phyloP scores from a whole-genome alignment of 1,140 invertebrate genomes.

The Drosophila bipectinata region DNA sequence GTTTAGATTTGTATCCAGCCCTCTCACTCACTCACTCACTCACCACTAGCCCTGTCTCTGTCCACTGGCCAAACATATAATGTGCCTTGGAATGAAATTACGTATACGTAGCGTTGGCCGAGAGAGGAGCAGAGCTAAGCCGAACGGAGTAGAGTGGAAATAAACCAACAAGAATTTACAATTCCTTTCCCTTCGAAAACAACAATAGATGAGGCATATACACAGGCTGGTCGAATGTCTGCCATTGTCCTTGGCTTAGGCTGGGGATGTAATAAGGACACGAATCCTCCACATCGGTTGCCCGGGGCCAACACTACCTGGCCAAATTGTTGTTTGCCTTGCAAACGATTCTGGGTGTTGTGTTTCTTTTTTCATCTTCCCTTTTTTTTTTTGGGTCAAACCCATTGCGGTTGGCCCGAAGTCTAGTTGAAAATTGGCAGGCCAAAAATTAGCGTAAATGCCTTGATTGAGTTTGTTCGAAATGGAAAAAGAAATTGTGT shows the following conservation, averaged over 20 bases:
- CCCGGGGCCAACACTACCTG: slow-evolving; percentile 12
- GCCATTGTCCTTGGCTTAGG: slow-evolving; percentile 16
- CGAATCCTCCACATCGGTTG: slow-evolving; percentile 10
- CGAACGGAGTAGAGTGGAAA: slow-evolving; percentile 10
- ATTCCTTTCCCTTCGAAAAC: slow-evolving; percentile 19
- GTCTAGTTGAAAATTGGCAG: slow-evolving; percentile 31
- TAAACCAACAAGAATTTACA: slow-evolving; percentile 41
- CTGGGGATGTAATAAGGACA: slow-evolving; percentile 3
- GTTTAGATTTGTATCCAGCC: slow-evolving; percentile 44
- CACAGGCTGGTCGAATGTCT: slow-evolving; percentile 1
- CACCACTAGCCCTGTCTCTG: slow-evolving; percentile 4
- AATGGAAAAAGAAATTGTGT: slow-evolving; percentile 22
- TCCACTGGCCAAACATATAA: slow-evolving; percentile 58
- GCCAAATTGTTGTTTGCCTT: slow-evolving; percentile 48
- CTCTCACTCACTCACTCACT: background rate
- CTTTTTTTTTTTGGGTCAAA: slow-evolving; percentile 1
- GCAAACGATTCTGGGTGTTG: slow-evolving; percentile 1
- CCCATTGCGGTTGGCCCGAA: slow-evolving; percentile 12
- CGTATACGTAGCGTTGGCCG: slow-evolving; percentile 60
- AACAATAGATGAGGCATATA: slow-evolving; percentile 8
- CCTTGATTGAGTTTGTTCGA: slow-evolving; percentile 53
- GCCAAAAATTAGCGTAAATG: slow-evolving; percentile 65
- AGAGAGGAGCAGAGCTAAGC: slow-evolving; percentile 16
- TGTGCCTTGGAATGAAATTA: slow-evolving; percentile 63
- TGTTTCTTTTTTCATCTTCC: background rate